phyloP scores from a whole-genome alignment of 2,888 invertebrate species.

The Rhingia campestris region DNA sequence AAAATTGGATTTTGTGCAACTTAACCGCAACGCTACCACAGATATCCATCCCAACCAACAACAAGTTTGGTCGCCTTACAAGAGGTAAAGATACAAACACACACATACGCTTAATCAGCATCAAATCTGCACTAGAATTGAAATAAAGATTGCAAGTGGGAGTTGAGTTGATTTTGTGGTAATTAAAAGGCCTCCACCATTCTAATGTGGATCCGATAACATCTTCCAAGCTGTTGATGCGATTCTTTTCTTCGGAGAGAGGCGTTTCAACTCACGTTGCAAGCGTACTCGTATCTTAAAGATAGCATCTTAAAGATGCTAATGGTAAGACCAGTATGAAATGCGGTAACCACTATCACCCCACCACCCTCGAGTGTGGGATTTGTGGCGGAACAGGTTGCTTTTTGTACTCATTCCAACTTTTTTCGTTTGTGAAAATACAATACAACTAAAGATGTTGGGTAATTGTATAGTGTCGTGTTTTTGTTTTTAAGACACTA shows the following conservation, averaged over 20 bases:
- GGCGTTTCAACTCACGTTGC: conserved; percentile 49
- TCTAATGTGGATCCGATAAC: conserved; percentile 49
- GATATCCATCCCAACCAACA: conserved; percentile 52
- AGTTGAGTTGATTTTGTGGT: conserved; percentile 49
- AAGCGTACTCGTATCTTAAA: conserved; percentile 44
- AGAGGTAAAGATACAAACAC: not conserved
- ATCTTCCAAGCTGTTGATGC: conserved; percentile 31
- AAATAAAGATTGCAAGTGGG: conserved; percentile 17
- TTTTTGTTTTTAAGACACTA: conserved; percentile 3
- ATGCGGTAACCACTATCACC: conserved; percentile 39
- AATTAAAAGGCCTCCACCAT: conserved; percentile 44
- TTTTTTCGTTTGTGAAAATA: conserved; percentile 16
- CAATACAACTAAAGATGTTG: conserved; percentile 35
- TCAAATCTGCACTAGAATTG: conserved; percentile 41
- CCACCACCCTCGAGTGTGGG: not conserved
- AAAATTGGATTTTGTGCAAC: conserved; percentile 45
- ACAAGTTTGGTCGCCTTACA: conserved; percentile 37
- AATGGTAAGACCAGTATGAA: conserved; percentile 52
- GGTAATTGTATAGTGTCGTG: conserved; percentile 40
- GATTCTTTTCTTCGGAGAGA: conserved; percentile 18
- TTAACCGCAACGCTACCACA: conserved; percentile 40
- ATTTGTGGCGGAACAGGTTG: conserved; percentile 49
- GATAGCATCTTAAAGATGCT: conserved; percentile 55
- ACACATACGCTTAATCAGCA: not conserved
- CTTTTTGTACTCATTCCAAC: conserved; percentile 58